Evolutionary conservation across 1,140 invertebrate genomes (phyloP), one percentile per base, ranked within the genome.

Genomic region (Copidosoma floridanum): DNA sequence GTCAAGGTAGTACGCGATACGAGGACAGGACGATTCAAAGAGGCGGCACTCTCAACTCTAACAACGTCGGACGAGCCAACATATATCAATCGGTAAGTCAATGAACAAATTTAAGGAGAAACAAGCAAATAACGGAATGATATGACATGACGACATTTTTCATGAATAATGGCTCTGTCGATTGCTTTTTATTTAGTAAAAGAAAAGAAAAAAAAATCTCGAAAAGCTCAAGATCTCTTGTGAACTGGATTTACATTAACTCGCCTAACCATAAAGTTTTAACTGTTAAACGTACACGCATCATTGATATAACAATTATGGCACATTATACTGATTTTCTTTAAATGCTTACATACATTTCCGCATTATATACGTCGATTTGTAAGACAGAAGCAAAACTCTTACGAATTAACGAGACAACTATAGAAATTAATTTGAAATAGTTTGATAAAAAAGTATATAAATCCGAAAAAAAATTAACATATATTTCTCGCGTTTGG

Each of bases 1-100:
- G 92, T 67, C 94, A 96, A 75, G 92, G 93, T 63, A 91, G 93
- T 67, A 95, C 93, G 38, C 84, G 92, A 59, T 95, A 95, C 82
- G 93, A 95, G 80, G 93, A 95, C 81, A 82, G 92, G 75, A 95
- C 93, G 16, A 93, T 94, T 74, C 79, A 91, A 87, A 76, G 83
- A 87, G 71, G 83, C 74, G 71, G 83, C 74, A 79, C 80, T 71
- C 66, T 72, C 59, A 82, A 84, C 69, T 79, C 79, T n/a, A 84
- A 82, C 70, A 82, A 82, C 68, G 78, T 83, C 35, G 77, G 79
- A 32, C 69, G 77, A 68, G 67, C 75, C 24, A 72, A 73, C 66
- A 69, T 79, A 63, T 73, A 79, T 70, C 72, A 78, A 70, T 68
- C 79, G 72, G 75, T 77, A 72, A 80, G 76, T 74, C 73, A 73